Evolutionary conservation across 37 sponge, comb jelly and placozoan genomes (phyloP), one percentile per base, ranked within the genome.

Genomic region (Eunapius fragilis): DNA sequence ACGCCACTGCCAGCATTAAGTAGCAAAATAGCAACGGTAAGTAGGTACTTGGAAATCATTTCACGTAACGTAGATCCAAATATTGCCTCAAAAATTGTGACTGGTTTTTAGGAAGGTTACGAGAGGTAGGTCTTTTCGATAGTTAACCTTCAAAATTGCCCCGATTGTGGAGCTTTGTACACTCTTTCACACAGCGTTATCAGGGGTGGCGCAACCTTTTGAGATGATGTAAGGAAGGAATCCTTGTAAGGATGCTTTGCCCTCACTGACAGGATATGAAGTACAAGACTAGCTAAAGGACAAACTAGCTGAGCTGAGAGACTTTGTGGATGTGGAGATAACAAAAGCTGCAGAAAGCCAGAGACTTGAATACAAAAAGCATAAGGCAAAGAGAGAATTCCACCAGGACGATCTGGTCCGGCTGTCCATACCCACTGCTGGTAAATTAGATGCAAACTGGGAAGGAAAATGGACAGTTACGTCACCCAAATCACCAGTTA

Each of bases 391-490:
- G 24, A 25, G 86, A 22, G 28, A 37, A 24, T 90, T 85, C 32
- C 2, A 12, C 26, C 79, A 32, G 13, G 93, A 86, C 6, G 89
- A 92, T 77, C 25, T 32, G 31, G 89, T 87, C 27, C 87, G 92
- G 92, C 70, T 92, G 35, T 80, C 93, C 32, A 33, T 80, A 37
- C 93, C 88, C 22, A 84, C 85, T 25, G 83, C 86, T 26, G 89
- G 93, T n/a, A 92, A 85, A 76, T 79, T 92, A 27, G 89, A 88
- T 37, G 71, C 72, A 27, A 78, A 72, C 36, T 92, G 93, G 89
- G 93, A 92, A 47, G 89, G 89, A 69, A 80, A 76, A 67, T 91
- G 87, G 87, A 31, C 33, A 25, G 72, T 84, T 36, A 70, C 26
- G 2, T 49, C 75, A 25, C 25, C 58, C 33, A 75, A 88, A 32